These are phyloP conservation scores for Sebastes steindachneri DNA, from an alignment of 2,797 vertebrate species.

Conservation along the genomic window DNA sequence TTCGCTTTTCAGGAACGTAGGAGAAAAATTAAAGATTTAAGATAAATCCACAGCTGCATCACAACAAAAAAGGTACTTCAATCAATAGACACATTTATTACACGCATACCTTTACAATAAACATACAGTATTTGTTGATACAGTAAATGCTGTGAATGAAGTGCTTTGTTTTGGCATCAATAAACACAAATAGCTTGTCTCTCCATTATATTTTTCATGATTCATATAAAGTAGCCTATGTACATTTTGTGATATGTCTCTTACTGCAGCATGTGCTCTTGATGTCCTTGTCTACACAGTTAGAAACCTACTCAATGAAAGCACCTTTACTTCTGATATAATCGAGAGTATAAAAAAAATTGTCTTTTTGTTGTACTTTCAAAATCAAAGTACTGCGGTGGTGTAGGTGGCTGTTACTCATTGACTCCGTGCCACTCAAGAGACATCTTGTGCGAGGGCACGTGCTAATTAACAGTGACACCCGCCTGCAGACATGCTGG, in stretches of 20 bases:
- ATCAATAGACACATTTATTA: conserved; percentile 68
- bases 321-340: conserved; percentile 56
- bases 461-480: conserved; percentile 52
- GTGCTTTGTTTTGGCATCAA: conserved; percentile 70
- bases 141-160: conserved; percentile 69
- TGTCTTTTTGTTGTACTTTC: conserved; percentile 33
- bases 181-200: conserved; percentile 51
- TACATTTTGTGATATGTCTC: conserved; percentile 77
- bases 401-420: conserved; percentile 55
- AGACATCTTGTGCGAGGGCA: conserved; percentile 64
- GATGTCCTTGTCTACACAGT: conserved; percentile 8
- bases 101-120: conserved; percentile 69
- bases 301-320: conserved; percentile 44
- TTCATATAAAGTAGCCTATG: conserved; percentile 70
- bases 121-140: conserved; percentile 63
- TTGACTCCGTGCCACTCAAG: conserved; percentile 37
- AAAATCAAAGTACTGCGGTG: conserved; percentile 42
- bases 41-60: conserved; percentile 10
- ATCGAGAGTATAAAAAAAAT: conserved; percentile 45
- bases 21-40: too few species aligned
- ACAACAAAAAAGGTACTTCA: conserved; percentile 31
- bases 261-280: conserved; percentile 53
- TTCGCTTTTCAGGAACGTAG: not conserved
- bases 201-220: conserved; percentile 40
- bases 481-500: conserved; percentile 58